Evolutionary conservation across 2,797 vertebrate species (phyloP).

Genomic region (Orestias chungarensis): DNA sequence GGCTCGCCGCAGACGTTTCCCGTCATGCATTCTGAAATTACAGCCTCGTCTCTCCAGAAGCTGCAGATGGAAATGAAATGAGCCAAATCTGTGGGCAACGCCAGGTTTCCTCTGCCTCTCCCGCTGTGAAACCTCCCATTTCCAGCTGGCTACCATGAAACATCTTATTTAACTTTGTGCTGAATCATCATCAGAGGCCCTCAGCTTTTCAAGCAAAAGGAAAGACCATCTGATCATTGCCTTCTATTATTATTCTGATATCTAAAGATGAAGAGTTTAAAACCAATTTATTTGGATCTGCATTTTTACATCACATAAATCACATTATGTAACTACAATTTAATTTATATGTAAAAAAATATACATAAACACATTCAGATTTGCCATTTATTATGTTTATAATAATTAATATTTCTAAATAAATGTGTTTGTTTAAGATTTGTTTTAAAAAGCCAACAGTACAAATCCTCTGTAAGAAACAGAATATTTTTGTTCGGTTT

Average conservation of each 20-base stretch:
- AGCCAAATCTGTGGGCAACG: constrained; percentile 33
- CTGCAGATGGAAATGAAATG: constrained; percentile 47
- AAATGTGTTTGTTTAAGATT: too few species aligned
- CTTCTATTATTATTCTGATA: too few species aligned
- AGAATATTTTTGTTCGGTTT: too few species aligned
- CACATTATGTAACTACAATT: background rate
- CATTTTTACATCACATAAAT: background rate
- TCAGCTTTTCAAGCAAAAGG: background rate
- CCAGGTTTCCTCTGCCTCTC: constrained; percentile 11
- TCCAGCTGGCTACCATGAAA: background rate
- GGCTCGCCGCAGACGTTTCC: constrained; percentile 81
- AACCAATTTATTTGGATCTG: too few species aligned
- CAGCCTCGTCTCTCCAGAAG: constrained; percentile 59
- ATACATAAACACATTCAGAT: too few species aligned
- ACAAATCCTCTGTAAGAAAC: too few species aligned
- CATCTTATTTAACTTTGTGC: background rate
- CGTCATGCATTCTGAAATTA: constrained; percentile 79
- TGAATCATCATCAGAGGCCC: background rate
- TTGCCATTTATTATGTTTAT: too few species aligned
- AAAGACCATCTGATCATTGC: too few species aligned
- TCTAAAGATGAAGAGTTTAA: background rate
- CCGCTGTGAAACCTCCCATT: background rate
- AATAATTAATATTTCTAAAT: too few species aligned
- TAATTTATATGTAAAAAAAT: too few species aligned
- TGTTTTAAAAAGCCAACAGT: too few species aligned